A percentile compares a stretch with the other conserved stretches of the same genome.
Evolutionary conservation across 2,797 vertebrate species (phyloP).

Genomic region (Parauchenoglanis ngamensis): DNA sequence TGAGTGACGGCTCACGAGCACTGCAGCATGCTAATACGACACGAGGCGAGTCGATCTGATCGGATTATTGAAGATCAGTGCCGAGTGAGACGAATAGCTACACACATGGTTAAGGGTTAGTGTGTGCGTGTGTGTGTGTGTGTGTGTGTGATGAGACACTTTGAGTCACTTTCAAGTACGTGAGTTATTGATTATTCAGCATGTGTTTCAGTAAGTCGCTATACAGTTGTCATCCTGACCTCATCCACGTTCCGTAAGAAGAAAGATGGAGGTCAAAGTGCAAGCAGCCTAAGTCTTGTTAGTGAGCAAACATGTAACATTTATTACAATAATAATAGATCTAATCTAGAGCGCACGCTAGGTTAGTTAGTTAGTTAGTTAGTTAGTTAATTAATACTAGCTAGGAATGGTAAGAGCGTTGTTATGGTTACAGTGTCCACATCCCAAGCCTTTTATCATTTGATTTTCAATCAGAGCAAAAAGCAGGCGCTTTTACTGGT

Average conservation of each 20-base stretch:
- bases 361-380: not conserved
- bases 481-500: not conserved
- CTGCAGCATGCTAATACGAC: constrained; percentile 41
- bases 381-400: not conserved
- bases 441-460: not conserved
- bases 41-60: constrained; percentile 34
- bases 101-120: constrained; percentile 1
- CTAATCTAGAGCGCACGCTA: not conserved
- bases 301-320: not conserved
- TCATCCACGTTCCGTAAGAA: not conserved
- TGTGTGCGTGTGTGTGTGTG: constrained; percentile 5
- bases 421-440: not conserved
- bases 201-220: not conserved
- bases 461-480: not conserved
- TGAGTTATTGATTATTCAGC: constrained; percentile 26
- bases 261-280: not conserved
- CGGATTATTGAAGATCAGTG: constrained; percentile 43
- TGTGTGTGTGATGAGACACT: not conserved
- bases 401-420: not conserved
- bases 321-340: not conserved
- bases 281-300: too few species aligned
- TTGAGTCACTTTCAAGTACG: constrained; percentile 47
- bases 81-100: constrained; percentile 31
- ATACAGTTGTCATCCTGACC: not conserved
- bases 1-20: constrained; percentile 36